Base-by-base conservation (phyloP, 1,140 invertebrate genomes). In the Panagrolaimus sp. region DNA sequence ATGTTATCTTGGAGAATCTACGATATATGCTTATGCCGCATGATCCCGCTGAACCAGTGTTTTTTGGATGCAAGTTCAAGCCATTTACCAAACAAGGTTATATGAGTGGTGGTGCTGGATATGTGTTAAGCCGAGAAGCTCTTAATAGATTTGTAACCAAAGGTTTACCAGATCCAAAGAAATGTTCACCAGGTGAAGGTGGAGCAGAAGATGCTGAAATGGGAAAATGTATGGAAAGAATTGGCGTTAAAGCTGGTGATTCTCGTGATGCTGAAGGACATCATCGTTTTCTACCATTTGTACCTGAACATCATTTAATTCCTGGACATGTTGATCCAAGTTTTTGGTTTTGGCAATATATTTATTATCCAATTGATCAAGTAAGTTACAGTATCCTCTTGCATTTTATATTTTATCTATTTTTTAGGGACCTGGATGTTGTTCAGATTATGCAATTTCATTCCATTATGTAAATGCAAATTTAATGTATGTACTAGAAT, bases 321-420 rank as follows among this genome's bases (percentile, higher is more conserved):
- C 91, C 92, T 0, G 90, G 89, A 48, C 90, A 91, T 73, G 87
- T 89, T 9, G 88, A 91, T 78, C 81, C 81, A 5, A 69, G 87
- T 72, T 92, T 92, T 81, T 96, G 93, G 93, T 95, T 93, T 81
- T 94, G 92, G 91, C 89, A 91, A 76, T 96, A 93, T 80, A 93
- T 92, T 66, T 95, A 90, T 82, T 96, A 95, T 79, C 89, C 91
- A 38, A 88, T 89, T 62, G 89, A 91, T 82, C 90, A 92, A 87
- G 91, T 91, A 79, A 3, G 20, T 63, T 48, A 48, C n/a, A 65
- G 16, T 47, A 38, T 2, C n/a, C n/a, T 38, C 7, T 38, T 38
- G 2, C 20, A 0, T 57, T 57, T 20, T 57, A 25, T 25, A 68
- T 67, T 31, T 13, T 5, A 42, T 66, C 79, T 72, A 65, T 61